Evolutionary conservation across 2,113 vertebrate species (phyloP).

Genomic region (Sylvicapra grimmia): DNA sequence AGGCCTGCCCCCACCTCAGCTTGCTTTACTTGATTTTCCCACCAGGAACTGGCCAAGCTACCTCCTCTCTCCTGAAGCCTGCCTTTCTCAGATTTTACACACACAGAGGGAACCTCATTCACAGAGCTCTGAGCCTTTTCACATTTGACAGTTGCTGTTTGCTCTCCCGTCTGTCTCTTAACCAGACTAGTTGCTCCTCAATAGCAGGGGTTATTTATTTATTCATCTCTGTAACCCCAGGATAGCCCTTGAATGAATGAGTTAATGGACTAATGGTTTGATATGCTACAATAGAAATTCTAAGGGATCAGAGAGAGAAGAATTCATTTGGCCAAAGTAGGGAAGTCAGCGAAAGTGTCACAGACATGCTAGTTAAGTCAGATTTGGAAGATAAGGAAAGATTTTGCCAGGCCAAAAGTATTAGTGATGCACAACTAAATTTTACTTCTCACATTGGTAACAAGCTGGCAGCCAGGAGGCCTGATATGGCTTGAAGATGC

Average conservation of each 20-base stretch:
- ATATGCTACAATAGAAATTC: background rate
- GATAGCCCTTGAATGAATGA: background rate
- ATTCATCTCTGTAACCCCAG: background rate
- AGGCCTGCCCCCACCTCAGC: background rate
- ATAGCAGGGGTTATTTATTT: background rate
- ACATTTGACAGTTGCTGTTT: background rate
- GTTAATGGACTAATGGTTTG: background rate
- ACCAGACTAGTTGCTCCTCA: background rate
- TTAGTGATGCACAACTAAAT: background rate
- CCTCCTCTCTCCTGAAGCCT: background rate
- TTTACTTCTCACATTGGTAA: background rate
- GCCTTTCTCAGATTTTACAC: background rate
- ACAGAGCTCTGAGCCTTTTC: background rate
- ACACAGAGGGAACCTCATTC: background rate
- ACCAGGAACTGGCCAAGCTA: background rate
- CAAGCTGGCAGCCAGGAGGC: background rate
- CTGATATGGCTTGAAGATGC: slow-evolving; percentile 28
- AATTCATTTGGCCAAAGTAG: background rate
- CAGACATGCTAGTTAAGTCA: background rate
- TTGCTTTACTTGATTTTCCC: background rate
- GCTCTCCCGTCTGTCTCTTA: background rate
- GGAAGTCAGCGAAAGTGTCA: background rate
- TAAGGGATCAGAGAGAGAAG: background rate
- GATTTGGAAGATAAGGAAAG: background rate
- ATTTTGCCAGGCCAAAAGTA: slow-evolving; percentile 15